Conservation (phyloP, 2,888 invertebrate genomes). For the Norana najaformis region DNA sequence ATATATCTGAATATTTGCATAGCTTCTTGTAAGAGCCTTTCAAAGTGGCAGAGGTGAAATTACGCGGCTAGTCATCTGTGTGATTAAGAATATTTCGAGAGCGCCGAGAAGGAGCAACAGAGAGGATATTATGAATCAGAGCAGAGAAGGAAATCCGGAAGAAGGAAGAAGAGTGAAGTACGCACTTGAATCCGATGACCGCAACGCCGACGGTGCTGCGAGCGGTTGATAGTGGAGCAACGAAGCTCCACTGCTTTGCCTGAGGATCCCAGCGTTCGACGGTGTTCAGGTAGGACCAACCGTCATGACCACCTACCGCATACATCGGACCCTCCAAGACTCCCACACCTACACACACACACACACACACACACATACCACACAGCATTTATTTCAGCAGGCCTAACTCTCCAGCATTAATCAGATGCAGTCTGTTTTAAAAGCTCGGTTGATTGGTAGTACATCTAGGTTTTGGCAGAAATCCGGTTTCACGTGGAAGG, state of each 20-base stretch:
- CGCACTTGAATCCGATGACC: conserved; percentile 74
- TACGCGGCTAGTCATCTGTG: no score
- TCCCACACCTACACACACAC: conserved; percentile 16
- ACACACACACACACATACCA: conserved; percentile 22
- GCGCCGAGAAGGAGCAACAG: no score
- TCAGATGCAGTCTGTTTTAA: no score
- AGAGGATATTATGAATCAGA: no score
- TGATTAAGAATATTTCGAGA: no score
- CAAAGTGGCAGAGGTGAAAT: no score
- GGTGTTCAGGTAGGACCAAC: conserved; percentile 90
- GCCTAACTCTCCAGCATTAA: no score
- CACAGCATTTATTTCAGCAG: background rate
- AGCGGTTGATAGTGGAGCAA: conserved; percentile 85
- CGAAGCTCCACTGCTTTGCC: conserved; percentile 84
- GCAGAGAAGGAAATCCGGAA: no score
- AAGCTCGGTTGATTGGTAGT: no score
- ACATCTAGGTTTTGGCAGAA: no score
- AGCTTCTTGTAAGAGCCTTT: no score
- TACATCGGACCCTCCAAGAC: conserved; percentile 79
- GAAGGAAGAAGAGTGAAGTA: background rate
- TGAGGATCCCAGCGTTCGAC: conserved; percentile 91
- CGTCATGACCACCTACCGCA: conserved; percentile 93
- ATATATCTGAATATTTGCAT: background rate
- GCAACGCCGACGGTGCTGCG: conserved; percentile 89
- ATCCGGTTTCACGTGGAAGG: no score